Evolutionary conservation across 2,888 invertebrate genomes (phyloP).

Genomic region (Eucera pruinosa): DNA sequence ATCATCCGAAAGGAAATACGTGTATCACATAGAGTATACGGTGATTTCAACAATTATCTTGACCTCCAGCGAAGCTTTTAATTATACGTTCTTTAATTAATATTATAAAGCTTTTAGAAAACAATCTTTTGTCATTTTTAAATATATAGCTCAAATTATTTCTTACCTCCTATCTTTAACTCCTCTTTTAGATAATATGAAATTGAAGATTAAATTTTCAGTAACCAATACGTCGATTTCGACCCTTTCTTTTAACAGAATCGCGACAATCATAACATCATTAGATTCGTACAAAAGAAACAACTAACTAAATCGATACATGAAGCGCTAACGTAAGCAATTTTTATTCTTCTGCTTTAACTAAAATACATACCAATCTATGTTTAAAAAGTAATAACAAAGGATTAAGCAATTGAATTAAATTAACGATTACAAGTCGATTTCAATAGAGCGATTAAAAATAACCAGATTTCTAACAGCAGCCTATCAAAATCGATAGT

Average conservation of each 20-base stretch:
- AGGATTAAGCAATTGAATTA: background rate
- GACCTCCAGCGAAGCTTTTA: background rate
- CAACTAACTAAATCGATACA: background rate
- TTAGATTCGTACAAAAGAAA: background rate
- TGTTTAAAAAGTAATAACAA: background rate
- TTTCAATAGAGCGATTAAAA: background rate
- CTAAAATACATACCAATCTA: background rate
- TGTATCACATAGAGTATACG: constrained; percentile 9
- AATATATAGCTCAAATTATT: too few relatives aligned
- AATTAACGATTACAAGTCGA: too few relatives aligned
- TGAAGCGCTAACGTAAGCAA: background rate
- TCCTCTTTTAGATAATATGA: background rate
- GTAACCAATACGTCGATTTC: background rate
- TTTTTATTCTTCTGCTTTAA: background rate
- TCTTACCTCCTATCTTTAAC: too few relatives aligned
- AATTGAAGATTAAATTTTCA: background rate
- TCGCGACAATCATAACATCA: background rate
- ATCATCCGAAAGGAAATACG: constrained; percentile 5
- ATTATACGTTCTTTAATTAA: background rate
- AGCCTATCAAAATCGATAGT: background rate
- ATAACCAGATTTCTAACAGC: constrained; percentile 5
- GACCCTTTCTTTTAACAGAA: background rate
- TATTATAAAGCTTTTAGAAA: background rate
- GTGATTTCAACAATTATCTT: constrained; percentile 11
- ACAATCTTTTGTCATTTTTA: background rate